Percentiles rank a stretch among this genome's conserved stretches.
Conservation (phyloP, 2,113 vertebrate species). For the Nerophis lumbriciformis region DNA sequence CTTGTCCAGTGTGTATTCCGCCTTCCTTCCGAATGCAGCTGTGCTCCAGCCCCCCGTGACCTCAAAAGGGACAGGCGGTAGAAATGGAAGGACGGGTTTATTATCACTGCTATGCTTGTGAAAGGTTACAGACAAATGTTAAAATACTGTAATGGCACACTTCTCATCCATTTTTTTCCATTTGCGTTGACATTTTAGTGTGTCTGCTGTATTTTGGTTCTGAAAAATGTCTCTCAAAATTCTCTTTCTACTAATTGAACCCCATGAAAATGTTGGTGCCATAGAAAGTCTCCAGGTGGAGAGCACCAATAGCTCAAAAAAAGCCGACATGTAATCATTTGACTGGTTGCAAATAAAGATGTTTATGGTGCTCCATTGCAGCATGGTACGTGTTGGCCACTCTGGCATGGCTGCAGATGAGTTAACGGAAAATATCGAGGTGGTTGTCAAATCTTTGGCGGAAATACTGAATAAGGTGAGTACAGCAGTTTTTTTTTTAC, state of each 20-base stretch:
- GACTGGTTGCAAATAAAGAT: neutral
- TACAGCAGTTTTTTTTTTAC: neutral
- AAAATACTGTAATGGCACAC: no score
- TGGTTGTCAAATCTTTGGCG: slow-evolving; percentile 61
- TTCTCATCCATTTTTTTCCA: no score
- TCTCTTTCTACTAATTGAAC: slow-evolving; percentile 27
- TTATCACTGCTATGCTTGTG: no score
- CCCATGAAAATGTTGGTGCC: slow-evolving; percentile 52
- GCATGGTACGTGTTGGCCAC: slow-evolving; percentile 76
- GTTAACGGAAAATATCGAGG: slow-evolving; percentile 73
- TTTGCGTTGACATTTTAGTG: no score
- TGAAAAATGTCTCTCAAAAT: no score
- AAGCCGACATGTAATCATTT: neutral
- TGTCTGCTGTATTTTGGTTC: neutral
- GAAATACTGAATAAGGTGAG: slow-evolving; percentile 74
- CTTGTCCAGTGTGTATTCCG: no score
- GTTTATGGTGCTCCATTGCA: slow-evolving; percentile 40
- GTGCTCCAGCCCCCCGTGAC: no score
- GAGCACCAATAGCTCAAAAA: slow-evolving; percentile 33
- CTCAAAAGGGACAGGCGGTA: no score
- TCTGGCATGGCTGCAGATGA: slow-evolving; percentile 75
- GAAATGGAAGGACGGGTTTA: no score
- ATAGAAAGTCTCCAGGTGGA: slow-evolving; percentile 52
- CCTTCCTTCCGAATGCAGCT: no score
- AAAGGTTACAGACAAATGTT: no score